A percentile compares a stretch with the other conserved stretches of the same genome.
These are phyloP conservation scores for Triplophysa tibetana DNA, from an alignment of 2,113 vertebrate species.

Conservation along the genomic window DNA sequence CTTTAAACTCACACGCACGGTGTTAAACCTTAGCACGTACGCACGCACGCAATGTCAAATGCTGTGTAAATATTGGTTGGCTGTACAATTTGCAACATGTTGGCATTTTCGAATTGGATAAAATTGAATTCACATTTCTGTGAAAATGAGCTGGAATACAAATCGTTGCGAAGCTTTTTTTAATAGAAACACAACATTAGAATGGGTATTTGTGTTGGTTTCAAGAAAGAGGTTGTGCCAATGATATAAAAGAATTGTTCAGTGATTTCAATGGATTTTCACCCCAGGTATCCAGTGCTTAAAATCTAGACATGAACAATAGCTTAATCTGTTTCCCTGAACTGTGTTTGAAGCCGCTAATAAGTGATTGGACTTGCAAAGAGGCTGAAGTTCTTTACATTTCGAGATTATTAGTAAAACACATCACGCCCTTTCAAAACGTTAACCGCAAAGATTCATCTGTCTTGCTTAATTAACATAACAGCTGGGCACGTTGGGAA, in stretches of 20 bases:
- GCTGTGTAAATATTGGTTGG: slow-evolving; percentile 2
- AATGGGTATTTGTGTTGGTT: slow-evolving; percentile 18
- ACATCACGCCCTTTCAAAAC: neutral
- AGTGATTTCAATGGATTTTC: slow-evolving; percentile 40
- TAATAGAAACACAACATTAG: neutral
- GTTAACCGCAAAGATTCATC: neutral
- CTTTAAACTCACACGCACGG: neutral
- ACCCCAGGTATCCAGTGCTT: slow-evolving; percentile 18
- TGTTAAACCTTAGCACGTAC: neutral
- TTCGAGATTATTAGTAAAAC: slow-evolving; percentile 5
- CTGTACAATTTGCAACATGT: slow-evolving; percentile 6
- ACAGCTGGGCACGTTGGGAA: neutral
- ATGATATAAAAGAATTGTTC: slow-evolving; percentile 21
- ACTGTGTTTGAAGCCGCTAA: slow-evolving; percentile 36
- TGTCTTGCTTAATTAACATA: neutral
- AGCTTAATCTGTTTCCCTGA: slow-evolving; percentile 5
- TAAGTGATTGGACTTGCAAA: slow-evolving; percentile 32
- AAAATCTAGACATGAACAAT: slow-evolving; percentile 25
- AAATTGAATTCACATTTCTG: neutral
- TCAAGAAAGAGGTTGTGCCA: neutral
- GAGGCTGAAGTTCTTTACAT: slow-evolving; percentile 6
- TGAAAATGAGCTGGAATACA: neutral
- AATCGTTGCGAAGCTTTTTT: neutral
- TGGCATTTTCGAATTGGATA: neutral
- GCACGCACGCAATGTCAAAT: slow-evolving; percentile 5